Percentiles rank a stretch among this genome's conserved stretches.
These are phyloP conservation scores for Bryconaethiops microstoma DNA, from an alignment of 2,797 vertebrate genomes.

Conservation along the genomic window DNA sequence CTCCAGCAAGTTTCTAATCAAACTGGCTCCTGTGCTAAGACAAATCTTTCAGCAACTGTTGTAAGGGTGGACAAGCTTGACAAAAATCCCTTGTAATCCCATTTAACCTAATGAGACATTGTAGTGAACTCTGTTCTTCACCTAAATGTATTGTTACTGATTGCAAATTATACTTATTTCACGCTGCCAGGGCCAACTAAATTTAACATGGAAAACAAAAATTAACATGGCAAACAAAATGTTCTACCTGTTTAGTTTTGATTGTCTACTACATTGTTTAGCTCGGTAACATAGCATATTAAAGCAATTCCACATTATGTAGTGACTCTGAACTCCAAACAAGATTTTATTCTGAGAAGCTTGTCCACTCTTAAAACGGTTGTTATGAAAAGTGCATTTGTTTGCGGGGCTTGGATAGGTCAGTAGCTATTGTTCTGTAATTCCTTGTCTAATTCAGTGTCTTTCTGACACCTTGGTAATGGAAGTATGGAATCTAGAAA, in stretches of 20 bases:
- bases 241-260: too few relatives aligned
- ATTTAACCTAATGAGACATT: neutral
- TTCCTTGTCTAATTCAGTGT: neutral
- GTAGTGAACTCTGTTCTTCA: neutral
- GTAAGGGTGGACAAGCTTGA: neutral
- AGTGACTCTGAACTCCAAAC: neutral
- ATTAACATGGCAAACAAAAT: too few relatives aligned
- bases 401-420: neutral
- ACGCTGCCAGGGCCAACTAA: too few relatives aligned
- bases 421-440: neutral
- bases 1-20: too few relatives aligned
- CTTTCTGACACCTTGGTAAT: neutral
- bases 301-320: neutral
- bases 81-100: neutral
- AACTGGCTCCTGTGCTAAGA: too few relatives aligned
- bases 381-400: neutral
- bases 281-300: too few relatives aligned
- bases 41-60: neutral
- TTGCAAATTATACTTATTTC: too few relatives aligned
- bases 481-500: constrained; percentile 3
- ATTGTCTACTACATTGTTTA: too few relatives aligned
- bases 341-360: neutral
- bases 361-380: neutral
- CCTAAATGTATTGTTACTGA: too few relatives aligned
- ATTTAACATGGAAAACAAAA: too few relatives aligned